Evolutionary conservation across 1,140 invertebrate species (phyloP), one percentile per base, ranked within the genome.

Genomic region (Xylocopa sonorina): DNA sequence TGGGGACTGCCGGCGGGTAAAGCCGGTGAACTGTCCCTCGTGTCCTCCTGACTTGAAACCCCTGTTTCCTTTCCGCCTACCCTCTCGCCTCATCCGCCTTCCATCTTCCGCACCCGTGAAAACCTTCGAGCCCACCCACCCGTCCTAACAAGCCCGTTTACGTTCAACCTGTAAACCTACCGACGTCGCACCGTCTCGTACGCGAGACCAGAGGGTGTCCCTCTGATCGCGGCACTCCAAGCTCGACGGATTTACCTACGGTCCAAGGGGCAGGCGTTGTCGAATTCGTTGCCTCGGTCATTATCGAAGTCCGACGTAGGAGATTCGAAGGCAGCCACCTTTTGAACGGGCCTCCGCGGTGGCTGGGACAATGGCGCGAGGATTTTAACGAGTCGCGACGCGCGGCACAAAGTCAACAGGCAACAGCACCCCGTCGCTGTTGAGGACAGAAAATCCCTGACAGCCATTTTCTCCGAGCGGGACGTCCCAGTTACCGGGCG

Each of bases 131-230:
- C 72, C 53, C 72, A 64, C 55, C 60, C 79, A 53, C n/a, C 62
- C 78, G 57, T 80, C 69, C 85, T 87, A 87, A 87, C 85, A 87
- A 87, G 82, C 85, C 81, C 72, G 79, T 82, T 87, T 87, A 87
- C 66, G 77, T 81, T 78, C 78, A 73, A 21, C 72, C 63, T 68
- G 77, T 72, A 80, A 69, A 84, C 77, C 78, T 64, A 73, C 68
- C 55, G 63, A 67, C 66, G 55, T 72, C n/a, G n/a, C 55, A 60
- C 51, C 41, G n/a, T 34, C 43, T 27, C 18, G 2, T 29, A 18
- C 66, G 7, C 51, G 27, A 7, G 38, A 38, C 29, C 6, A n/a
- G 53, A 67, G 41, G 43, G 50, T 32, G 71, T 75, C 80, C 75
- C 51, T 58, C 38, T 79, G 74, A 77, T 58, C 62, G 55, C 67